phyloP scores from a whole-genome alignment of 2,113 vertebrate genomes.

The Dipodomys merriami region DNA sequence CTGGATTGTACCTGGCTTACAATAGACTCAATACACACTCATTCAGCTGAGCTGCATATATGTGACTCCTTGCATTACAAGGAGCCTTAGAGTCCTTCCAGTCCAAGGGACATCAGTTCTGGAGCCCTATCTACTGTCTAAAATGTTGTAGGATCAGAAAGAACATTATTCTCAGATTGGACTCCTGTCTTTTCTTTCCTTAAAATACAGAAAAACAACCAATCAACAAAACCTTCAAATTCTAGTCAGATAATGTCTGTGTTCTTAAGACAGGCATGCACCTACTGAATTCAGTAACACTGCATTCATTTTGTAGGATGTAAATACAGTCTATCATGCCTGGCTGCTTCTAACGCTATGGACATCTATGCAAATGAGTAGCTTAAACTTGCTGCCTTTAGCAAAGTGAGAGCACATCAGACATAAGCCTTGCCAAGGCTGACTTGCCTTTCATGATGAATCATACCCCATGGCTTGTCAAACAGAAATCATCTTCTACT shows the following conservation, averaged over 20 bases:
- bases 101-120: neutral
- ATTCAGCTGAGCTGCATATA: neutral
- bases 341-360: neutral
- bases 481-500: slow-evolving; percentile 49
- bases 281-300: slow-evolving; percentile 69
- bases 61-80: neutral
- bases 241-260: slow-evolving; percentile 56
- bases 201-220: slow-evolving; percentile 22
- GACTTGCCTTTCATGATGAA: slow-evolving; percentile 59
- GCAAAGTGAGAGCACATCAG: slow-evolving; percentile 38
- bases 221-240: slow-evolving; percentile 2
- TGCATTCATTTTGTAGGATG: slow-evolving; percentile 61
- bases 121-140: neutral
- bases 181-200: neutral
- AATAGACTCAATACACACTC: neutral
- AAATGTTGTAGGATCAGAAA: neutral
- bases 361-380: slow-evolving; percentile 75
- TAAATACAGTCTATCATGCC: slow-evolving; percentile 73
- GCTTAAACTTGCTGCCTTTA: slow-evolving; percentile 68
- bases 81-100: neutral
- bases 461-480: slow-evolving; percentile 45
- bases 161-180: neutral
- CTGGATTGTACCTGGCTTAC: neutral
- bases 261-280: slow-evolving; percentile 44
- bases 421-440: slow-evolving; percentile 39